A percentile compares a stretch with the other conserved stretches of the same genome.
Evolutionary conservation across 2,113 vertebrate genomes (phyloP).

Genomic region (Pseudolaguvia tuberculata): DNA sequence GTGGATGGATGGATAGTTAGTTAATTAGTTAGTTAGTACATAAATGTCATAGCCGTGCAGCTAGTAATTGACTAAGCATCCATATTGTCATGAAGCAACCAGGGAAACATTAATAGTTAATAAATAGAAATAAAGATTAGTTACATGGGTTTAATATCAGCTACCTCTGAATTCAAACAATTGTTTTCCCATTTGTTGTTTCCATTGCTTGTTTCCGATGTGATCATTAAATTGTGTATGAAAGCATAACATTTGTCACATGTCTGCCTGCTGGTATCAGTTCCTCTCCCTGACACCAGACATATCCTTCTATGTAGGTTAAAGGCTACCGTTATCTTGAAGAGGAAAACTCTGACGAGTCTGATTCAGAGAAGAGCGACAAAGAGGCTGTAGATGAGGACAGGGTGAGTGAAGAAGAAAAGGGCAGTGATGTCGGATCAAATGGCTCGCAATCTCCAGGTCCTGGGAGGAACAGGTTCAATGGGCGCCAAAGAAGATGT

Average conservation of each 20-base stretch:
- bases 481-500: not conserved
- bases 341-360: slow-evolving; percentile 87
- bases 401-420: not conserved
- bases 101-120: too few species aligned
- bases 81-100: too few species aligned
- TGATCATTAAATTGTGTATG: too few species aligned
- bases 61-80: too few species aligned
- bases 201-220: too few species aligned
- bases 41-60: too few species aligned
- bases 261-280: not conserved
- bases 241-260: not conserved
- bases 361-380: slow-evolving; percentile 60
- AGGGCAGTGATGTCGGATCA: slow-evolving; percentile 35
- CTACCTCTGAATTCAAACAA: too few species aligned
- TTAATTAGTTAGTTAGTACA: too few species aligned
- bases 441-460: slow-evolving; percentile 47
- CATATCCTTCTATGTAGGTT: slow-evolving; percentile 55
- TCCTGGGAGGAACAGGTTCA: slow-evolving; percentile 36
- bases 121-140: too few species aligned
- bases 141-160: too few species aligned
- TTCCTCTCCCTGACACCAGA: not conserved
- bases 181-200: too few species aligned
- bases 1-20: too few species aligned
- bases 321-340: slow-evolving; percentile 93
- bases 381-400: slow-evolving; percentile 54